A percentile compares a stretch with the other conserved stretches of the same genome.
These are phyloP conservation scores for Xyliphius kryptos DNA, from an alignment of 2,113 vertebrate species.

Conservation along the genomic window DNA sequence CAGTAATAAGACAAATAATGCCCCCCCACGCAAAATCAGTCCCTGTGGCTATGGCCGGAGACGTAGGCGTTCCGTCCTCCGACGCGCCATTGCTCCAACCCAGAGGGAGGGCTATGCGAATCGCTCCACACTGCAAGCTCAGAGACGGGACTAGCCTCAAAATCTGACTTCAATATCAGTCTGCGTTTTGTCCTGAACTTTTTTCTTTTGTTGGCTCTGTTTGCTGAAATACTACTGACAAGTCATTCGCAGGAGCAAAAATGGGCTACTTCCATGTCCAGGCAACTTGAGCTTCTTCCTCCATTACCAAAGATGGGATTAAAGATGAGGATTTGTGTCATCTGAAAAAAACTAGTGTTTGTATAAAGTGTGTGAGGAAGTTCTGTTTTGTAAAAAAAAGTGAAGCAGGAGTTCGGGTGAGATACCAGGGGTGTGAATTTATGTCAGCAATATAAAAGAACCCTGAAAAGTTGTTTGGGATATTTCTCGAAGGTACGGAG, in stretches of 20 bases:
- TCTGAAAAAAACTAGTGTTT: slow-evolving; percentile 23
- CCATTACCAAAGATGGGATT: slow-evolving; percentile 33
- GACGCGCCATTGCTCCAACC: neutral
- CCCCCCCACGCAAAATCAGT: slow-evolving; percentile 69
- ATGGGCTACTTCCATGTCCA: slow-evolving; percentile 25
- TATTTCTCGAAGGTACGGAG: slow-evolving; percentile 39
- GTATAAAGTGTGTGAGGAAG: slow-evolving; percentile 33
- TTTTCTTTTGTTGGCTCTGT: slow-evolving; percentile 27
- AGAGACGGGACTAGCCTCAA: slow-evolving; percentile 1
- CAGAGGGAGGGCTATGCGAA: slow-evolving; percentile 22
- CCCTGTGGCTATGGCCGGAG: slow-evolving; percentile 76
- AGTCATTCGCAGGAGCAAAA: slow-evolving; percentile 35
- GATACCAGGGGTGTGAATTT: slow-evolving; percentile 13
- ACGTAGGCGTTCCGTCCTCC: slow-evolving; percentile 62
- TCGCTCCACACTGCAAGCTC: slow-evolving; percentile 23
- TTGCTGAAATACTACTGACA: slow-evolving; percentile 42
- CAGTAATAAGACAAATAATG: slow-evolving; percentile 55
- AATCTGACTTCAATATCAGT: slow-evolving; percentile 30
- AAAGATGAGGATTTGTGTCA: slow-evolving; percentile 34
- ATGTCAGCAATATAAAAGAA: slow-evolving; percentile 16
- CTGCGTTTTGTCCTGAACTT: slow-evolving; percentile 32
- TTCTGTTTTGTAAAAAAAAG: slow-evolving; percentile 16
- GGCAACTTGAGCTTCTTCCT: slow-evolving; percentile 31
- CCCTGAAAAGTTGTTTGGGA: too few species aligned
- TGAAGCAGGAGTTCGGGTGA: slow-evolving; percentile 14